Evolutionary conservation across 2,888 invertebrate species (phyloP).

Genomic region (Nomada ruficornis): DNA sequence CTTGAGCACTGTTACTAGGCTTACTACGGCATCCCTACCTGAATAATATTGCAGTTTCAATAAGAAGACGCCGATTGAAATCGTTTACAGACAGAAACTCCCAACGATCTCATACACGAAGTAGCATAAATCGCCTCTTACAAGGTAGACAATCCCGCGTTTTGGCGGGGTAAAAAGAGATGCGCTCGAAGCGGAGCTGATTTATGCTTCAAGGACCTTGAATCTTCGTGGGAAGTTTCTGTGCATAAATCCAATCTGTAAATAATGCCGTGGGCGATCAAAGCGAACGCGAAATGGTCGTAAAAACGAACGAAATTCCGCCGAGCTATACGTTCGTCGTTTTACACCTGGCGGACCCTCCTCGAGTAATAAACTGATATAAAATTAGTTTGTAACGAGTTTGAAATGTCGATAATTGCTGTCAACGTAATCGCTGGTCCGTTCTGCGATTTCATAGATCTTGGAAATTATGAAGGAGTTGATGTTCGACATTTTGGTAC

Average conservation of each 20-base stretch:
- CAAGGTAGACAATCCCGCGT: slow-evolving; percentile 48
- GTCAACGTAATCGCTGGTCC: neutral
- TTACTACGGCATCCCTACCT: neutral
- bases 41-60: neutral
- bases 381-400: slow-evolving; percentile 34
- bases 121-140: slow-evolving; percentile 35
- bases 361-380: neutral
- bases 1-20: too few species aligned
- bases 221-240: slow-evolving; percentile 63
- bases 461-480: slow-evolving; percentile 5
- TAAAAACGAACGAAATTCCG: slow-evolving; percentile 17
- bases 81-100: neutral
- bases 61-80: neutral
- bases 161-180: slow-evolving; percentile 10
- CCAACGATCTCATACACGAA: slow-evolving; percentile 15
- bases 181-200: slow-evolving; percentile 37
- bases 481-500: slow-evolving; percentile 24
- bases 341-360: slow-evolving; percentile 12
- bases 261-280: slow-evolving; percentile 59
- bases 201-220: slow-evolving; percentile 60
- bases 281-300: slow-evolving; percentile 37
- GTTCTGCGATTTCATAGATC: neutral
- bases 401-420: slow-evolving; percentile 17
- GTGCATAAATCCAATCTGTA: slow-evolving; percentile 60
- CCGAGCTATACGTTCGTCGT: slow-evolving; percentile 2